These are phyloP conservation scores for Danaus chrysippus DNA, from an alignment of 2,888 invertebrate species.

Conservation along the genomic window DNA sequence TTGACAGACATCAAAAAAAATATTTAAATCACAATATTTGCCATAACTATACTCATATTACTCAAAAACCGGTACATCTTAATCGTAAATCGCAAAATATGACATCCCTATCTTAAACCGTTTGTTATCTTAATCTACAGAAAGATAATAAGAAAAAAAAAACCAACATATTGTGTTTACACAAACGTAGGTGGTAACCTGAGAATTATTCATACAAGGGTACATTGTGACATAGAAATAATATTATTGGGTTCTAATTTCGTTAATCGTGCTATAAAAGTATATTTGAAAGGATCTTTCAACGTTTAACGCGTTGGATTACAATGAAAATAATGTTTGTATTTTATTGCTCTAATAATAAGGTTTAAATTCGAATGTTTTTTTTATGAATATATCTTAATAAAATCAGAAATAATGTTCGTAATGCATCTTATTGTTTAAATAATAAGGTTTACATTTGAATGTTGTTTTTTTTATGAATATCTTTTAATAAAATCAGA, in stretches of 20 bases:
- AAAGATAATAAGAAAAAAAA: constrained; percentile 57
- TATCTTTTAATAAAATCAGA: constrained; percentile 55
- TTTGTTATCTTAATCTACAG: constrained; percentile 53
- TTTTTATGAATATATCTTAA: too few species aligned
- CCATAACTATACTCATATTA: not conserved
- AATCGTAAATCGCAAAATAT: constrained; percentile 21
- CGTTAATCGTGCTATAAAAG: constrained; percentile 76
- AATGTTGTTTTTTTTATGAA: constrained; percentile 21
- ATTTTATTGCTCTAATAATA: constrained; percentile 1
- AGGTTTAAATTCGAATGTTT: constrained; percentile 15
- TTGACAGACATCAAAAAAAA: too few species aligned
- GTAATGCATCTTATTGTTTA: not conserved
- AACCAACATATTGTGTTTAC: constrained; percentile 73
- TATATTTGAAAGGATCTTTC: constrained; percentile 72
- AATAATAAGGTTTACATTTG: constrained; percentile 16
- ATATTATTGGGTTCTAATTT: constrained; percentile 80
- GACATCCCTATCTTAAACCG: constrained; percentile 44
- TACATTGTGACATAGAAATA: constrained; percentile 57
- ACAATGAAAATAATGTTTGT: constrained; percentile 22
- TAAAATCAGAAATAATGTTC: constrained; percentile 19
- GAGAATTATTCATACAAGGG: constrained; percentile 56
- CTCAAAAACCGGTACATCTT: not conserved
- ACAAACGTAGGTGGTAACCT: constrained; percentile 77
- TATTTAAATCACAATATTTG: not conserved
- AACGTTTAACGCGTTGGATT: constrained; percentile 56